A percentile compares a stretch with the other conserved stretches of the same genome.
Evolutionary conservation across 2,888 invertebrate species (phyloP).

Genomic region (Leptopterna dolabrata): DNA sequence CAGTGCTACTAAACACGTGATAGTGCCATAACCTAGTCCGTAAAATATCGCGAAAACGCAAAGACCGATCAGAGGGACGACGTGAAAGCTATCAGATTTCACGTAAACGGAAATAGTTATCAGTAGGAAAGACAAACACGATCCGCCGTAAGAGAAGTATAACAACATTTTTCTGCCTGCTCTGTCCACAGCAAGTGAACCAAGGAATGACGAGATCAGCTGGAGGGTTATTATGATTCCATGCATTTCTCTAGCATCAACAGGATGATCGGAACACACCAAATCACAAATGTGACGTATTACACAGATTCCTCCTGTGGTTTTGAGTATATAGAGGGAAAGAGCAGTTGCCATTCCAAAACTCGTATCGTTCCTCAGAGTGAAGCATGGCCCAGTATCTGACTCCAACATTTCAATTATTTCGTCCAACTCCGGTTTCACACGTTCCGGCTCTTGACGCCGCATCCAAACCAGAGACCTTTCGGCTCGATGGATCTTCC

Average conservation of each 20-base stretch:
- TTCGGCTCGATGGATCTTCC: background rate
- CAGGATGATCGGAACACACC: background rate
- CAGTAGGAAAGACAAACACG: background rate
- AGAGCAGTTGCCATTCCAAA: background rate
- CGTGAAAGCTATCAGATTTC: background rate
- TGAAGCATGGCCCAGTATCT: background rate
- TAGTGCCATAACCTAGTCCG: background rate
- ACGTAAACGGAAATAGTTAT: background rate
- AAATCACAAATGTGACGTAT: background rate
- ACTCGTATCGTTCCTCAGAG: background rate
- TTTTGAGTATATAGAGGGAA: background rate
- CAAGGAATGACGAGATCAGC: background rate
- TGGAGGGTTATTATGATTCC: background rate
- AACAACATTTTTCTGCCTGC: background rate
- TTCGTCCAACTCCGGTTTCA: background rate
- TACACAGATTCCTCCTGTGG: background rate
- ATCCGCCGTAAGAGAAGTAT: background rate
- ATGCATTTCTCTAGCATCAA: background rate
- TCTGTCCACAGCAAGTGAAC: background rate
- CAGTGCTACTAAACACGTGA: background rate
- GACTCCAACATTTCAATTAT: background rate
- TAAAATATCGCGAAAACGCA: background rate
- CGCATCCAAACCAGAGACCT: background rate
- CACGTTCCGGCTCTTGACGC: background rate
- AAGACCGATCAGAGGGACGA: background rate